phyloP scores from a whole-genome alignment of 2,888 invertebrate species.

The Sphaerophoria rueppellii region DNA sequence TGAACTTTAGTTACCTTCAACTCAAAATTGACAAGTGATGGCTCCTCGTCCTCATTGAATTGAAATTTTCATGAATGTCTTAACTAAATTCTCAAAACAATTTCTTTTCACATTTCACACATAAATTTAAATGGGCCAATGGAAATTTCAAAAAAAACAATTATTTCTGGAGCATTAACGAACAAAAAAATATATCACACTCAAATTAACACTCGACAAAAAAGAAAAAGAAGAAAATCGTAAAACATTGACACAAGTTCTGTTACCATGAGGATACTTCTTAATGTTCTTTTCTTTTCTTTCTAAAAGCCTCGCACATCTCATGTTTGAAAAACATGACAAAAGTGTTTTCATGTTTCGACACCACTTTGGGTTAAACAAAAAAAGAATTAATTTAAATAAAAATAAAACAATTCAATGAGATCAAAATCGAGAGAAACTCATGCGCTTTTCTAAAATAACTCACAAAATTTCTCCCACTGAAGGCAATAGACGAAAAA shows the following conservation, averaged over 20 bases:
- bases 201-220: constrained; percentile 26
- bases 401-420: constrained; percentile 62
- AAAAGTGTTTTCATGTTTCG: constrained; percentile 72
- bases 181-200: constrained; percentile 5
- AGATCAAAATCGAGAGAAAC: constrained; percentile 7
- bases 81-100: neutral
- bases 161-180: constrained; percentile 15
- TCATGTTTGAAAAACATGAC: constrained; percentile 73
- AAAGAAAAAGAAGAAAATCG: constrained; percentile 1
- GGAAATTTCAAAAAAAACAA: constrained; percentile 23
- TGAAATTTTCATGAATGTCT: neutral
- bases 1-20: constrained; percentile 32
- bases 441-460: constrained; percentile 47
- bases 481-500: neutral
- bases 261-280: constrained; percentile 45
- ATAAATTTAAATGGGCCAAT: constrained; percentile 22
- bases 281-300: neutral
- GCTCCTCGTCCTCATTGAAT: neutral
- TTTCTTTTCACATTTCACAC: neutral
- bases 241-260: neutral
- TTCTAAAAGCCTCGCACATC: constrained; percentile 40
- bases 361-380: constrained; percentile 45
- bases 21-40: constrained; percentile 25
- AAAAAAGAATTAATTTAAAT: constrained; percentile 56
- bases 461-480: constrained; percentile 15